A percentile compares a stretch with the other conserved stretches of the same genome.
These are phyloP conservation scores for Aphidius colemani DNA, from an alignment of 2,888 invertebrate species.

Conservation along the genomic window DNA sequence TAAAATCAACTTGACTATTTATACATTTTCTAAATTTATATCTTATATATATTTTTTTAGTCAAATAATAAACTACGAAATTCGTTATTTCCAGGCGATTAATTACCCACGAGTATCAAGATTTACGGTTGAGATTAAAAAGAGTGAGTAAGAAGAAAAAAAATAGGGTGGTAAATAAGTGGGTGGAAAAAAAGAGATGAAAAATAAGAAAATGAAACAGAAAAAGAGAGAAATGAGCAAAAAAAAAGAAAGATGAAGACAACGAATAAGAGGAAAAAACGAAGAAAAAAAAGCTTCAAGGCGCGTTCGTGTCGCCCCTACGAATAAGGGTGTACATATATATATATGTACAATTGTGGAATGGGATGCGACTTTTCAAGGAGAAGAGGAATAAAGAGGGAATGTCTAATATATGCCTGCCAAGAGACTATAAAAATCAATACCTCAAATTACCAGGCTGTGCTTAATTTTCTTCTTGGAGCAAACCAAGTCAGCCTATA, in stretches of 20 bases:
- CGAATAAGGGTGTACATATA: slow-evolving; percentile 37
- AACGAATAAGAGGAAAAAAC: slow-evolving; percentile 19
- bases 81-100: slow-evolving; percentile 14
- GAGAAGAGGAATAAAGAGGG: slow-evolving; percentile 28
- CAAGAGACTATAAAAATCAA: slow-evolving; percentile 61
- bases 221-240: slow-evolving; percentile 33
- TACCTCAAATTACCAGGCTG: slow-evolving; percentile 61
- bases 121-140: slow-evolving; percentile 31
- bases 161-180: slow-evolving; percentile 13
- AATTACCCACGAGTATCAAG: slow-evolving; percentile 33
- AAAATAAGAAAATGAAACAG: slow-evolving; percentile 22
- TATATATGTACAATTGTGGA: no score
- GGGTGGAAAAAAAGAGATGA: slow-evolving; percentile 23
- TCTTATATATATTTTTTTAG: neutral
- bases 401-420: slow-evolving; percentile 57
- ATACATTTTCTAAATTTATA: no score
- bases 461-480: slow-evolving; percentile 58
- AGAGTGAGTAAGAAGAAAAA: slow-evolving; percentile 22
- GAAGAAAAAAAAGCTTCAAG: slow-evolving; percentile 17
- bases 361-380: no score
- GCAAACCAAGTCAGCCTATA: slow-evolving; percentile 43
- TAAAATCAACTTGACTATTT: no score
- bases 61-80: slow-evolving; percentile 29
- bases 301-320: slow-evolving; percentile 28
- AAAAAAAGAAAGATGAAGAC: slow-evolving; percentile 33